Evolutionary conservation across 2,113 vertebrate species (phyloP).

Genomic region (Alligator sinensis): DNA sequence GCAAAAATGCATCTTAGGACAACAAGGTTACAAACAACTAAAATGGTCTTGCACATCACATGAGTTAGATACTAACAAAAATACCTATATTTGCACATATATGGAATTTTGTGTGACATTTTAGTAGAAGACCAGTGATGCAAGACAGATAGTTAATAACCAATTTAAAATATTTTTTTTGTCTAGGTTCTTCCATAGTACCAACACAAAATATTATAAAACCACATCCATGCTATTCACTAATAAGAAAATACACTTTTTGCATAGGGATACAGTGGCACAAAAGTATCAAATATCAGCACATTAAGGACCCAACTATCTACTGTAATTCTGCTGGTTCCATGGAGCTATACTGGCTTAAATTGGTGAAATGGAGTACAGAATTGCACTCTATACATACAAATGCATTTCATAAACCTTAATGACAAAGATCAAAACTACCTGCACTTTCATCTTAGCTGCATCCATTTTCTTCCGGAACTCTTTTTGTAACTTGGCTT

Average conservation of each 20-base stretch:
- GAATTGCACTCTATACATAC: neutral
- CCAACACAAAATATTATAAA: neutral
- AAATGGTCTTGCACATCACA: neutral
- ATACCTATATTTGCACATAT: neutral
- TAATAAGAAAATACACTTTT: neutral
- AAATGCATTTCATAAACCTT: neutral
- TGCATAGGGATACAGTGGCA: neutral
- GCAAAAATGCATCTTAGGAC: neutral
- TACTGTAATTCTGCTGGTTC: neutral
- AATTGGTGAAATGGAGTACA: neutral
- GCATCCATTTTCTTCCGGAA: conserved; percentile 82
- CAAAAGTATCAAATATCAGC: neutral
- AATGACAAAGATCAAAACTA: conserved; percentile 49
- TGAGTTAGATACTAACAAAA: neutral
- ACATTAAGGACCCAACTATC: neutral
- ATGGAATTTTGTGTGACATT: neutral
- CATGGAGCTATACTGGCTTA: neutral
- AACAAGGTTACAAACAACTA: neutral
- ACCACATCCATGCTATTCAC: neutral
- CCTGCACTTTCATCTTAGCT: conserved; percentile 83
- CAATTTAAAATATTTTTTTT: neutral
- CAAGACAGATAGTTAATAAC: neutral
- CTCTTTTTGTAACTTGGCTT: conserved; percentile 79
- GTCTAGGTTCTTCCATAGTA: neutral
- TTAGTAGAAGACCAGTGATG: neutral